Base-by-base conservation (phyloP, 2,888 invertebrate genomes). In the Drosophila falleni region DNA sequence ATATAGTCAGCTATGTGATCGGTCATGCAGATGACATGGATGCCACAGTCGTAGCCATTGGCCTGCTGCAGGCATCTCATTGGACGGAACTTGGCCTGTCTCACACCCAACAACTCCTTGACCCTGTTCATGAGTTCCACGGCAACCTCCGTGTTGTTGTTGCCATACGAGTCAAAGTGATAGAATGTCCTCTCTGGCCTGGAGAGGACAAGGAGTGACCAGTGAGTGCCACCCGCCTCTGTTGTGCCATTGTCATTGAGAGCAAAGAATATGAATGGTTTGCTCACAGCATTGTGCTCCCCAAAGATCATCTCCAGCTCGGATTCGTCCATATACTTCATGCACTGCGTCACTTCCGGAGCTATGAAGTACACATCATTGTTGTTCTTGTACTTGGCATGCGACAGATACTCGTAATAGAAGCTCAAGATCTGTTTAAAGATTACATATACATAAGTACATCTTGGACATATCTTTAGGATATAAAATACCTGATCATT, bases 31-130 rank as follows among this genome's bases (percentile, higher is more conserved):
- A 98, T 94, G 4, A 98, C 96, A 93, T 97, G 97, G 62, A 98
- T 94, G 13, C 98, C 98, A 93, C 98, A 98, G 91, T 98, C 98
- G 91, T 97, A 97, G 8, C 96, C 95, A 93, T 98, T 98, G 44
- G 94, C 94, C 92, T 98, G 98, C 87, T 96, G 96, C 19, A 95
- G 93, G 87, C 95, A 95, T 60, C 94, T 93, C 69, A 95, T 94
- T 1, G 91, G 71, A 81, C 95, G 94, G 23, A 93, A 91, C 71
- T 94, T 93, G 46, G 91, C 91, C 60, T 91, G 92, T 3, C 90
- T 78, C 50, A 87, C 86, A 49, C 90, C 89, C 16, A 93, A 74
- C 15, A 82, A 72, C 77, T 93, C 91, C 89, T 94, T 92, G 90
- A 94, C 93, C 89, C 94, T 93, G 76, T 93, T 91, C 51, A 95